These are phyloP conservation scores for Liopterus haemorrhoidalis DNA, from an alignment of 2,888 invertebrate species.

Conservation along the genomic window DNA sequence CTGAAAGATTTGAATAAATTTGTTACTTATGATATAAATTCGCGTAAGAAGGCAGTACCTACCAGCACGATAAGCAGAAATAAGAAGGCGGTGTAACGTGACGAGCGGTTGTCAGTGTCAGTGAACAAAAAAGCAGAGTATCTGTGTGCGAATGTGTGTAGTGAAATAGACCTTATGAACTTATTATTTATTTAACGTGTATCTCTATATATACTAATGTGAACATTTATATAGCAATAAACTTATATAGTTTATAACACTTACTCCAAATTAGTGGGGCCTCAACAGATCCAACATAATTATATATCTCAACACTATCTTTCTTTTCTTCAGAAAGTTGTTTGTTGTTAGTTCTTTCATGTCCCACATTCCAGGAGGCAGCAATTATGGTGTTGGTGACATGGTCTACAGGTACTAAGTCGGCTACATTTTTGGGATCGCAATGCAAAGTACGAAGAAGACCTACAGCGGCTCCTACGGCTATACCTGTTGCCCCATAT, in stretches of 20 bases:
- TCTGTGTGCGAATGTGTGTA: too few species aligned
- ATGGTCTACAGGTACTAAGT: conserved; percentile 65
- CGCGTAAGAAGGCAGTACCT: too few species aligned
- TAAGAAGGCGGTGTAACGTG: too few species aligned
- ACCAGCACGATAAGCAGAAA: too few species aligned
- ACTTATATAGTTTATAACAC: conserved; percentile 10
- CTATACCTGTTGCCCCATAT: conserved; percentile 59
- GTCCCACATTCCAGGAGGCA: conserved; percentile 50
- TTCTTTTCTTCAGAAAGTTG: conserved; percentile 9
- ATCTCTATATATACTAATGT: not conserved
- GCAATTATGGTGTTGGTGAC: conserved; percentile 57
- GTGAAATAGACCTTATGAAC: too few species aligned
- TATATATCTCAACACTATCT: conserved; percentile 59
- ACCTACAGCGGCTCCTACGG: conserved; percentile 52
- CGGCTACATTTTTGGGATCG: conserved; percentile 50
- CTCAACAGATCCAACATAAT: conserved; percentile 75
- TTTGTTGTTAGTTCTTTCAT: conserved; percentile 9
- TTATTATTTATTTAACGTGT: not conserved
- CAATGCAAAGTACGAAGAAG: conserved; percentile 56
- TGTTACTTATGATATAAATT: too few species aligned
- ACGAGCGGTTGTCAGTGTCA: too few species aligned
- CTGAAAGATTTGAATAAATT: too few species aligned
- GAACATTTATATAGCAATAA: too few species aligned
- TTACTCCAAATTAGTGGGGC: conserved; percentile 73
- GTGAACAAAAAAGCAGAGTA: too few species aligned